Evolutionary conservation across 2,888 invertebrate species (phyloP).

Genomic region (Ectemnius lituratus): DNA sequence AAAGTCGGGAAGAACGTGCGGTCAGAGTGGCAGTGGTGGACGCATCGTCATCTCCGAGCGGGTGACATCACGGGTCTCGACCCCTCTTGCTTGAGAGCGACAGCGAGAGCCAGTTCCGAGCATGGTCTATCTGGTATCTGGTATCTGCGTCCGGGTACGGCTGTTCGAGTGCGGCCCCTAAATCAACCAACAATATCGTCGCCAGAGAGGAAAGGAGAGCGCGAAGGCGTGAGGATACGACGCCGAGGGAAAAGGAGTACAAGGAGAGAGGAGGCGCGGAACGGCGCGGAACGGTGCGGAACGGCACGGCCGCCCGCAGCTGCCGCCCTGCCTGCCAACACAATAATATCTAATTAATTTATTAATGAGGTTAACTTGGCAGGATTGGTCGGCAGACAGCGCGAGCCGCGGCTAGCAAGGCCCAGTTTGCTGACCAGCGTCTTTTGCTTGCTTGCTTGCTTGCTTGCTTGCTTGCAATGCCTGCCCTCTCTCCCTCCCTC

Average conservation of each 20-base stretch:
- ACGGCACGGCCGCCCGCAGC: constrained; percentile 64
- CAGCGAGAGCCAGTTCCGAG: constrained; percentile 41
- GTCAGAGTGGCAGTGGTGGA: constrained; percentile 27
- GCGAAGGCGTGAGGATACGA: too few relatives aligned
- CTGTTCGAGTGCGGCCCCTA: constrained; percentile 6
- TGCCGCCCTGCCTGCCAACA: constrained; percentile 76
- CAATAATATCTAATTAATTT: constrained; percentile 78
- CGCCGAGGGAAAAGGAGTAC: constrained; percentile 24
- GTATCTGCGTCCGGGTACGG: constrained; percentile 58
- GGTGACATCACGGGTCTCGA: constrained; percentile 68
- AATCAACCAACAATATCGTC: constrained; percentile 7
- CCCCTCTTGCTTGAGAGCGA: constrained; percentile 34
- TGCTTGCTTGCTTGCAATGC: constrained; percentile 44
- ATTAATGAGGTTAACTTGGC: constrained; percentile 77
- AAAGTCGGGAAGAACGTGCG: constrained; percentile 43
- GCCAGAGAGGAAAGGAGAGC: constrained; percentile 26
- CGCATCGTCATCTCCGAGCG: constrained; percentile 47
- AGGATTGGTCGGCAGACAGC: constrained; percentile 76
- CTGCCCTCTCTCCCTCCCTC: too few relatives aligned
- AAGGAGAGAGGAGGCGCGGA: constrained; percentile 41
- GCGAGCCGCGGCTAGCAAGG: constrained; percentile 60
- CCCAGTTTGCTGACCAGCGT: constrained; percentile 57
- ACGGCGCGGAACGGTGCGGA: too few relatives aligned
- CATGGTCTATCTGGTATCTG: constrained; percentile 48
- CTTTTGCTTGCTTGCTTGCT: constrained; percentile 53